phyloP scores from a whole-genome alignment of 2,113 vertebrate species.

The Vulpes ferrilata region DNA sequence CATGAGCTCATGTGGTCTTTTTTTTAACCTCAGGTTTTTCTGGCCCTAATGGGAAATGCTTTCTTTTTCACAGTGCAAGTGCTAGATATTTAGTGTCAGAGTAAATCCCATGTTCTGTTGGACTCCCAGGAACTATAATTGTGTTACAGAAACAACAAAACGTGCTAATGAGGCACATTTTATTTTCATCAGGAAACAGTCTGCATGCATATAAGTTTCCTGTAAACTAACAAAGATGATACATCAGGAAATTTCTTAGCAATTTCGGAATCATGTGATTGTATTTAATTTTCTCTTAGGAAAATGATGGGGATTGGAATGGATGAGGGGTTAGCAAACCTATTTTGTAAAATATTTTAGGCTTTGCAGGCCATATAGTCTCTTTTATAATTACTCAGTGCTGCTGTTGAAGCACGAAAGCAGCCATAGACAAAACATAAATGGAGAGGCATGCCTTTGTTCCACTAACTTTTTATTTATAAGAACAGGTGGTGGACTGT shows the following conservation, averaged over 20 bases:
- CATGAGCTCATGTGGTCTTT: not conserved
- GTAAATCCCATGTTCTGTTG: not conserved
- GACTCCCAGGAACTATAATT: not conserved
- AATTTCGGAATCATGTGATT: not conserved
- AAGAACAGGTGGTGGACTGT: not conserved
- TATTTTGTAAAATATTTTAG: not conserved
- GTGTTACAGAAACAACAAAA: constrained; percentile 22
- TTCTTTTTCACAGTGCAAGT: not conserved
- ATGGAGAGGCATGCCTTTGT: not conserved
- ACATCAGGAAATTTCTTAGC: constrained; percentile 3
- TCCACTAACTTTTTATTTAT: not conserved
- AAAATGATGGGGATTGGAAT: not conserved
- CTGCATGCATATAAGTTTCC: not conserved
- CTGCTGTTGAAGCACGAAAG: not conserved
- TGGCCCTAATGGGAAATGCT: not conserved
- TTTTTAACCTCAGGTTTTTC: not conserved
- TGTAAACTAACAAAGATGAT: constrained; percentile 21
- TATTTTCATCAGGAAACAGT: constrained; percentile 7
- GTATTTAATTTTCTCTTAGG: constrained; percentile 51
- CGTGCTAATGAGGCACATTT: not conserved
- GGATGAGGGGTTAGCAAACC: not conserved
- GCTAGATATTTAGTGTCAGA: not conserved
- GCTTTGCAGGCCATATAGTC: not conserved
- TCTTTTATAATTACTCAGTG: not conserved
- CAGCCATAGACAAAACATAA: not conserved